Evolutionary conservation across 1,140 invertebrate species (phyloP).

Genomic region (Manduca sexta): DNA sequence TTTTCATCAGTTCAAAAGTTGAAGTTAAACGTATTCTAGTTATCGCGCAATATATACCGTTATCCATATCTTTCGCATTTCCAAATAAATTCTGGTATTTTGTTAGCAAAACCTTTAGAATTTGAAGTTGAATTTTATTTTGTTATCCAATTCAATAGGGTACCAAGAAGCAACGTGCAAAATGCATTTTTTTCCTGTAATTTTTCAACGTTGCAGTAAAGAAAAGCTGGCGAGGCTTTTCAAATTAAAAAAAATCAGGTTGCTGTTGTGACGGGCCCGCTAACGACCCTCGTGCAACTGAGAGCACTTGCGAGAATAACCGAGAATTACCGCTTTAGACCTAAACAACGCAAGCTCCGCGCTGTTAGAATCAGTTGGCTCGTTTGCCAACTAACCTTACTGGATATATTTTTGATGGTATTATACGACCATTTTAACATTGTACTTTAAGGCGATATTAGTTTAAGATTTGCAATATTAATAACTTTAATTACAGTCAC

Average conservation of each 20-base stretch:
- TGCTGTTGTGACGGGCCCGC: slow-evolving; percentile 23
- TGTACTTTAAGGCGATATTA: no score
- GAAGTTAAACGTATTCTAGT: no score
- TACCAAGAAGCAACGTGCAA: not conserved
- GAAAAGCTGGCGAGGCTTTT: slow-evolving; percentile 21
- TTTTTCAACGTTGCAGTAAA: slow-evolving; percentile 6
- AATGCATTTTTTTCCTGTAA: not conserved
- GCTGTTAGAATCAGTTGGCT: slow-evolving; percentile 11
- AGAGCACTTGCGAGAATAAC: slow-evolving; percentile 35
- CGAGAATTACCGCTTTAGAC: slow-evolving; percentile 19
- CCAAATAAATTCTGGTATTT: no score
- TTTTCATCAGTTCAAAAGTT: no score
- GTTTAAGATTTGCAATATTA: no score
- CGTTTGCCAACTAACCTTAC: slow-evolving; percentile 7
- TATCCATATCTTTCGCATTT: no score
- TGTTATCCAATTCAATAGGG: not conserved
- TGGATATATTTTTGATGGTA: not conserved
- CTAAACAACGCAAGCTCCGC: slow-evolving; percentile 10
- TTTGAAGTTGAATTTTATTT: not conserved
- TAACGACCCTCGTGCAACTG: slow-evolving; percentile 38
- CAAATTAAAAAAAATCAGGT: slow-evolving; percentile 27
- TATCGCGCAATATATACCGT: no score
- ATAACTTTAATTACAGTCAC: no score
- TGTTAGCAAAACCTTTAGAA: not conserved
- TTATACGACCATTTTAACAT: no score